Percentiles rank a stretch among this genome's conserved stretches.
These are phyloP conservation scores for Galago senegalensis DNA, from an alignment of 2,797 vertebrate species.

Conservation along the genomic window DNA sequence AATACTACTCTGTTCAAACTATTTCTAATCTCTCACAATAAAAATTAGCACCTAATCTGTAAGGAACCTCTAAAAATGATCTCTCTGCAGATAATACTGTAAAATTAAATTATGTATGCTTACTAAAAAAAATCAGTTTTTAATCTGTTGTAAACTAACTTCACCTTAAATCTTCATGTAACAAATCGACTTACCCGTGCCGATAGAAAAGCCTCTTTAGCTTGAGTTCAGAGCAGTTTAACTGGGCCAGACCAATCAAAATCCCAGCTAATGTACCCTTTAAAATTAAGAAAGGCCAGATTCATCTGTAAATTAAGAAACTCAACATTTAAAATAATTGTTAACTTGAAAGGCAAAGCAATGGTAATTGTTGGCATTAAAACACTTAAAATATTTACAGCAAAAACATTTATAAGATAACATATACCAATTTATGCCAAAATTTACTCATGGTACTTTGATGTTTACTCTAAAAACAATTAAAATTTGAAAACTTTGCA, in stretches of 20 bases:
- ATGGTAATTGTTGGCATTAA: slow-evolving; percentile 32
- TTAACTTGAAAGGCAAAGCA: not conserved
- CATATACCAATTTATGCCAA: slow-evolving; percentile 8
- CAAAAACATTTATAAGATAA: not conserved
- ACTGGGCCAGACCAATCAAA: slow-evolving; percentile 97
- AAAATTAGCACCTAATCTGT: not conserved
- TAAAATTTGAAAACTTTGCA: slow-evolving; percentile 19
- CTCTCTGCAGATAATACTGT: not conserved
- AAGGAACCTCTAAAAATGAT: not conserved
- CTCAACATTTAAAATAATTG: not conserved
- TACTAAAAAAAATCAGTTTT: not conserved
- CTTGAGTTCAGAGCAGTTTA: slow-evolving; percentile 98
- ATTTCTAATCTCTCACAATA: not conserved
- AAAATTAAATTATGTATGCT: not conserved
- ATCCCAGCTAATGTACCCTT: slow-evolving; percentile 98
- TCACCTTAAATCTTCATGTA: not conserved
- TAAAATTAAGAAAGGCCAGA: slow-evolving; percentile 61
- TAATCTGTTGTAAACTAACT: not conserved
- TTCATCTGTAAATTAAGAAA: not conserved
- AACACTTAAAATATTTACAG: slow-evolving; percentile 55
- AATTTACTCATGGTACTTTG: slow-evolving; percentile 15
- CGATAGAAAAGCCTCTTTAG: slow-evolving; percentile 96
- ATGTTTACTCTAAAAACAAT: slow-evolving; percentile 74
- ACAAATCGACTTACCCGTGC: slow-evolving; percentile 92
- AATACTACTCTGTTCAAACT: not conserved